Conservation (phyloP, 1,140 invertebrate genomes). For the Zaprionus tsacasi region DNA sequence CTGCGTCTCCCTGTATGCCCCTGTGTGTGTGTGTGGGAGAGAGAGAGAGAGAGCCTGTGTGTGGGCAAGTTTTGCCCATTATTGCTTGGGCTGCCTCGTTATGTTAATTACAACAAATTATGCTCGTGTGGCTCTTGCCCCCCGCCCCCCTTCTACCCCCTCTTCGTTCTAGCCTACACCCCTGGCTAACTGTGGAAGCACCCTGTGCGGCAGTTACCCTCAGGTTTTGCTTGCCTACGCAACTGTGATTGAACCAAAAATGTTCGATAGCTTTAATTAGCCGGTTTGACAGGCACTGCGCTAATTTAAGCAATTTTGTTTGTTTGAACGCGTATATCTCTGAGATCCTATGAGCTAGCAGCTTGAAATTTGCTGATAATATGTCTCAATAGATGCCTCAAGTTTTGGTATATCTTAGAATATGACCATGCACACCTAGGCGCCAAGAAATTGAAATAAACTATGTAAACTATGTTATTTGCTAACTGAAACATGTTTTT, state of each 20-base stretch:
- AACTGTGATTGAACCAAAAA: too few relatives aligned
- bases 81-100: conserved; percentile 78
- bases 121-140: conserved; percentile 62
- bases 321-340: neutral
- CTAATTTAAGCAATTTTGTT: neutral
- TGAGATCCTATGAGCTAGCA: neutral
- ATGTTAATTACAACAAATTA: conserved; percentile 83
- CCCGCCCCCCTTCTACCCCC: neutral
- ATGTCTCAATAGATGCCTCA: neutral
- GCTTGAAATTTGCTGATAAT: neutral
- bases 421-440: neutral
- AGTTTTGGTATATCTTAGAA: too few relatives aligned
- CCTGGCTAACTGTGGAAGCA: neutral
- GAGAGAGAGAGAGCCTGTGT: neutral
- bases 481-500: too few relatives aligned
- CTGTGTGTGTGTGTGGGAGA: too few relatives aligned
- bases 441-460: neutral
- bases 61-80: conserved; percentile 63
- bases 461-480: too few relatives aligned
- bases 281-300: too few relatives aligned
- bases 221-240: too few relatives aligned
- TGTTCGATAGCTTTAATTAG: too few relatives aligned
- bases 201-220: neutral
- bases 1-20: too few relatives aligned
- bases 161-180: neutral